Evolutionary conservation across 2,888 invertebrate genomes (phyloP).

Genomic region (Lottia gigantea): DNA sequence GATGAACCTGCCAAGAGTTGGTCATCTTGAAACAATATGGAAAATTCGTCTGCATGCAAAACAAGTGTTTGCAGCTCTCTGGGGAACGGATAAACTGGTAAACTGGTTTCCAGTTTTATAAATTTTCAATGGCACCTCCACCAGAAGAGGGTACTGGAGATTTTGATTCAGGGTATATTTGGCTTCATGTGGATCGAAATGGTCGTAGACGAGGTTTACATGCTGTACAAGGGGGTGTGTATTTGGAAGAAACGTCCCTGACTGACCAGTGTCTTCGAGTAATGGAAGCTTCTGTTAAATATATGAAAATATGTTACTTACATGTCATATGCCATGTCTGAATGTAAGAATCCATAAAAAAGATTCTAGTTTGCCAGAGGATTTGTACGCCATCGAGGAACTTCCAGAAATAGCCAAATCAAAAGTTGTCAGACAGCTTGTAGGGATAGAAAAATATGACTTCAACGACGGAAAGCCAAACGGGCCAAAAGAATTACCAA

Average conservation of each 20-base stretch:
- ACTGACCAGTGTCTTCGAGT: not conserved
- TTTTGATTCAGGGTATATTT: not conserved
- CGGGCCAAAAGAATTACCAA: not conserved
- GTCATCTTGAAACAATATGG: not conserved
- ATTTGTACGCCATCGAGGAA: not conserved
- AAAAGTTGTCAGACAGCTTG: not conserved
- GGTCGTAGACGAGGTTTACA: not conserved
- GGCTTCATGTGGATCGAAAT: not conserved
- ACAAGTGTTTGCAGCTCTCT: not conserved
- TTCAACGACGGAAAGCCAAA: not conserved
- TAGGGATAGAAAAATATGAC: slow-evolving; percentile 1
- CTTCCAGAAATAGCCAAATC: not conserved
- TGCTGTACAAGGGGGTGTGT: not conserved
- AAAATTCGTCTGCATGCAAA: not conserved
- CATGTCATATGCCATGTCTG: not conserved
- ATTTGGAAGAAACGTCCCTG: not conserved
- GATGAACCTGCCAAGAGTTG: not conserved
- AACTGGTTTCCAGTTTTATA: slow-evolving; percentile 1
- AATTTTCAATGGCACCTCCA: not conserved
- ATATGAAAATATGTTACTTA: not conserved
- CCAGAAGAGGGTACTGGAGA: not conserved
- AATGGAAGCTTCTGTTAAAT: not conserved
- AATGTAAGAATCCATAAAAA: not conserved
- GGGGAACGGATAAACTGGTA: slow-evolving; percentile 3
- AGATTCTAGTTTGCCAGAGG: not conserved